These are phyloP conservation scores for Ophioninae sp. DNA, from an alignment of 2,888 invertebrate species.

Conservation along the genomic window DNA sequence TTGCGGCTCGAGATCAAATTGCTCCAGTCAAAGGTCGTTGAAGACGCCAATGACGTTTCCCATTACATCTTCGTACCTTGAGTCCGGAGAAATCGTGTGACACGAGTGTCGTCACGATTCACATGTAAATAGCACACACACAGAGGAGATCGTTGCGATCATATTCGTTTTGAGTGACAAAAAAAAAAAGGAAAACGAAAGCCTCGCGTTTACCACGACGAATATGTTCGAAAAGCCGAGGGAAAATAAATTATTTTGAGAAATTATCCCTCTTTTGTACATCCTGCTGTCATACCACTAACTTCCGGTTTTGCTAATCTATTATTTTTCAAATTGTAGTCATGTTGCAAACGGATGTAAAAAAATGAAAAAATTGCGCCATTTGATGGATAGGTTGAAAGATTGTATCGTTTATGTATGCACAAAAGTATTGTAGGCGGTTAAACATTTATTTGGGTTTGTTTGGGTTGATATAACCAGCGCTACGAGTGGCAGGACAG, in stretches of 20 bases:
- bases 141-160: neutral
- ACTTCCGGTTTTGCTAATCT: too few relatives aligned
- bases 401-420: too few relatives aligned
- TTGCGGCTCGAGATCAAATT: slow-evolving; percentile 77
- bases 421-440: too few relatives aligned
- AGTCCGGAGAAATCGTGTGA: slow-evolving; percentile 47
- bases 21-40: slow-evolving; percentile 76
- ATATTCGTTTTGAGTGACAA: slow-evolving; percentile 29
- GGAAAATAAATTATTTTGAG: slow-evolving; percentile 60
- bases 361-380: too few relatives aligned
- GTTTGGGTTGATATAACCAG: too few relatives aligned
- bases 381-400: too few relatives aligned
- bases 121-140: slow-evolving; percentile 37
- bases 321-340: too few relatives aligned
- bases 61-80: slow-evolving; percentile 78
- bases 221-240: slow-evolving; percentile 17
- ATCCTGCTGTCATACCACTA: neutral
- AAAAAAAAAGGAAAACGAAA: slow-evolving; percentile 2
- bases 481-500: too few relatives aligned
- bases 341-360: too few relatives aligned
- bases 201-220: slow-evolving; percentile 34
- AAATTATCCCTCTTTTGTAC: neutral
- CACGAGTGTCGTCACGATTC: slow-evolving; percentile 8
- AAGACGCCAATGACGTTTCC: slow-evolving; percentile 76
- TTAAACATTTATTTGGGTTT: too few relatives aligned